phyloP scores from a whole-genome alignment of 2,797 vertebrate genomes.

The Micromesistius poutassou region DNA sequence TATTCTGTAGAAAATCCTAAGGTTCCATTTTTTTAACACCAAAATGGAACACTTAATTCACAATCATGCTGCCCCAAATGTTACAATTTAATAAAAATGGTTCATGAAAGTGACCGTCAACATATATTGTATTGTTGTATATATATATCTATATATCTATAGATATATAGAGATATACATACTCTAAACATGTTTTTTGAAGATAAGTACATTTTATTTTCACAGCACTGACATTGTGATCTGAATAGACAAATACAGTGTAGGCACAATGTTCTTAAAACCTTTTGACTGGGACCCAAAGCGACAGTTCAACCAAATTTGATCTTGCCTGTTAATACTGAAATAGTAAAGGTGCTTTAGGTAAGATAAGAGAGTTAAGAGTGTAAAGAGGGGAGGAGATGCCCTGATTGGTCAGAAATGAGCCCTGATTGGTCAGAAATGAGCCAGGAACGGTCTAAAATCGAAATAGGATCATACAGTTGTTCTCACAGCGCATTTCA shows the following conservation, averaged over 20 bases:
- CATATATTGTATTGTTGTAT: conserved; percentile 44
- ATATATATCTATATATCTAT: conserved; percentile 30
- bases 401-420: not conserved
- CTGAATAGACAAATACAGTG: not conserved
- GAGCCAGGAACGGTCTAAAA: too few species aligned
- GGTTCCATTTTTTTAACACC: conserved; percentile 76
- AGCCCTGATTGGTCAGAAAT: not conserved
- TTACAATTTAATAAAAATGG: conserved; percentile 78
- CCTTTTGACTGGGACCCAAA: conserved; percentile 2
- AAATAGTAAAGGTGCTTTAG: not conserved
- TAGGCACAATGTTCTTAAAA: conserved; percentile 5
- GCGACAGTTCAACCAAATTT: not conserved
- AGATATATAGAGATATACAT: conserved; percentile 51
- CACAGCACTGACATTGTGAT: conserved; percentile 61
- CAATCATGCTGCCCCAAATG: conserved; percentile 84
- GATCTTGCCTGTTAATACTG: not conserved
- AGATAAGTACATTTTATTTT: conserved; percentile 68
- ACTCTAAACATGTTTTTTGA: conserved; percentile 74
- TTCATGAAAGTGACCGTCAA: conserved; percentile 61
- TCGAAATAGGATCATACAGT: not conserved
- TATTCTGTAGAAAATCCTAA: conserved; percentile 86
- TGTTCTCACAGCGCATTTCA: not conserved
- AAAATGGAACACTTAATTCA: conserved; percentile 74
- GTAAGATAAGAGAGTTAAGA: not conserved
- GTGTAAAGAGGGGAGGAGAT: not conserved